Base-by-base conservation (phyloP, 2,888 invertebrate genomes). In the Dolomedes plantarius region DNA sequence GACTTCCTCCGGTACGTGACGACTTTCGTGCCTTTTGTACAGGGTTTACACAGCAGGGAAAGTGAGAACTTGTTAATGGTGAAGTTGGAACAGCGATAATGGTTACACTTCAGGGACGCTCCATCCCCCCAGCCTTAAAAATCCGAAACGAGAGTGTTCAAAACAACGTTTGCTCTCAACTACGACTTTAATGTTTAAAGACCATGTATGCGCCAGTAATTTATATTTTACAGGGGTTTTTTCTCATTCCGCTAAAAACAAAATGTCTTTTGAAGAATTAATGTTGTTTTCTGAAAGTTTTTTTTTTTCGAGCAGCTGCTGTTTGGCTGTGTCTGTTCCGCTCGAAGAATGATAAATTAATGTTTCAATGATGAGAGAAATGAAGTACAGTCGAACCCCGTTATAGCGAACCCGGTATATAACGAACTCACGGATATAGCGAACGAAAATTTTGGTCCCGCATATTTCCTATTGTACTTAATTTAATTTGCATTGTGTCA, bases 41-140 rank as follows among this genome's bases (percentile, higher is more conserved):
- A 23, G 19, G 23, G 23, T 13, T 19, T 16, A 36, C 36, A 19
- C 23, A 32, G 6, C 56, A 7, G 46, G 67, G 85, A 85, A 85
- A 50, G 83, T 85, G 83, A 50, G 83, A 85, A 85, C 83, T 85
- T 85, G 83, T 85, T 85, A 85, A 85, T 85, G 83, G 73, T 73
- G 31, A 28, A 67, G n/a, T 7, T 36, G 36, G 29, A 29, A 11
- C 72, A 11, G 65, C 62, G 83, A 71, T 85, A 85, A 85, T 85
- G 73, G 73, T 77, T 71, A 78, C 83, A 85, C 83, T 77, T 73
- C n/a, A 28, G 28, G 41, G 16, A n/a, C 23, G 3, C 23, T 3
- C 16, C 16, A n/a, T 67, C 9, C 36, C 62, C 62, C 62, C 31
- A 31, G 23, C 78, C 39, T 64, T 23, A 64, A 64, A 65, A 64